Conservation (phyloP, 1,140 invertebrate genomes). For the Camponotus pennsylvanicus region DNA sequence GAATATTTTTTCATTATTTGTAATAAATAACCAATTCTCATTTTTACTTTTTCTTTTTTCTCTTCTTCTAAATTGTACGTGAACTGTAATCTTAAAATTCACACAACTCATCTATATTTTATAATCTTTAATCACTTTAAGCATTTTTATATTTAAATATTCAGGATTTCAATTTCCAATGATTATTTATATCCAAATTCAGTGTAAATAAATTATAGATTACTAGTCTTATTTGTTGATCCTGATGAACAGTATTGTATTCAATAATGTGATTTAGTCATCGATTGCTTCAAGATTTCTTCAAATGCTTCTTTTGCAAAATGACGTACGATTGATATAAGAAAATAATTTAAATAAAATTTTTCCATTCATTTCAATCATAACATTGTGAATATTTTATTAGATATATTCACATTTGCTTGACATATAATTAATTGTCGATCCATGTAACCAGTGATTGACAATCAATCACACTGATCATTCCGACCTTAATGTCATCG, state of each 20-base stretch:
- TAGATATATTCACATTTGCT: neutral
- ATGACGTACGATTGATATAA: neutral
- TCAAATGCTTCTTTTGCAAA: neutral
- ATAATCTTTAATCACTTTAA: neutral
- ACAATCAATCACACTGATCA: neutral
- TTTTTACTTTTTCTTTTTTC: conserved; percentile 2
- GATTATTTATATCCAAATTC: neutral
- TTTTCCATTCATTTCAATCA: neutral
- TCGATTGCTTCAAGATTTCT: neutral
- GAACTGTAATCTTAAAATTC: neutral
- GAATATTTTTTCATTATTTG: neutral
- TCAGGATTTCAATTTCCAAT: neutral
- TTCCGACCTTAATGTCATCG: too few species aligned
- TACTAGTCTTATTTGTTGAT: neutral
- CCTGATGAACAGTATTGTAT: neutral
- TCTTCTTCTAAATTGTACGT: neutral
- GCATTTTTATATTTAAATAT: conserved; percentile 9
- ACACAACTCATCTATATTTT: neutral
- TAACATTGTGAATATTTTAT: neutral
- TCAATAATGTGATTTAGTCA: neutral
- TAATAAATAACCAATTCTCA: neutral
- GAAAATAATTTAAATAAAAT: neutral
- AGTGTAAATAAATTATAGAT: neutral
- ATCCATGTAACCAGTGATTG: neutral
- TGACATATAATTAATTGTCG: conserved; percentile 29